Evolutionary conservation across 2,888 invertebrate species (phyloP).

Genomic region (Entomobrya multifasciata): DNA sequence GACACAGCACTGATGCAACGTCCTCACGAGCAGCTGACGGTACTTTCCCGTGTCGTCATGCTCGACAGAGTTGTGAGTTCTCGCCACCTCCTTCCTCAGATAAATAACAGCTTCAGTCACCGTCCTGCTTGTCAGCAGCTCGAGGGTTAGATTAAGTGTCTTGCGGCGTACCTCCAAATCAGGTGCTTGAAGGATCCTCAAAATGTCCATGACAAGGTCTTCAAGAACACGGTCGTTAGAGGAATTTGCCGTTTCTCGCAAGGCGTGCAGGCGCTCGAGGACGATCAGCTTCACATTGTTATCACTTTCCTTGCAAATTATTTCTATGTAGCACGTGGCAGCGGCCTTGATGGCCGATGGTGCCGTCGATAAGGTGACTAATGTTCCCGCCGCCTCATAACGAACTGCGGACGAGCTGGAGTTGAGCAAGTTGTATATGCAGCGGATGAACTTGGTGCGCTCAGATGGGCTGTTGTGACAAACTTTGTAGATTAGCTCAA

Average conservation of each 20-base stretch:
- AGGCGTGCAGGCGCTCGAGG: slow-evolving; percentile 93
- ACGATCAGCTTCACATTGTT: slow-evolving; percentile 99
- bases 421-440: slow-evolving; percentile 98
- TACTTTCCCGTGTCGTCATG: slow-evolving; percentile 98
- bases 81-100: slow-evolving; percentile 94
- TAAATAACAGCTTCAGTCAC: slow-evolving; percentile 97
- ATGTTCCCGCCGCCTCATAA: slow-evolving; percentile 99
- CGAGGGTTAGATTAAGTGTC: slow-evolving; percentile 91
- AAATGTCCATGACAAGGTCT: slow-evolving; percentile 98
- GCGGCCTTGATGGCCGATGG: slow-evolving; percentile 99
- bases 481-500: slow-evolving; percentile 99
- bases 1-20: slow-evolving; percentile 95
- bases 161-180: slow-evolving; percentile 97
- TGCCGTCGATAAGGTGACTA: slow-evolving; percentile 97
- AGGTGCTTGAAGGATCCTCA: slow-evolving; percentile 94
- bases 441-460: slow-evolving; percentile 97
- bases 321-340: slow-evolving; percentile 98
- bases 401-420: slow-evolving; percentile 97
- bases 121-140: slow-evolving; percentile 94
- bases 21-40: slow-evolving; percentile 95
- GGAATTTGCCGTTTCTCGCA: slow-evolving; percentile 91
- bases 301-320: slow-evolving; percentile 99
- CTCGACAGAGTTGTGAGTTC: slow-evolving; percentile 91
- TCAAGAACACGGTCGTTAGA: slow-evolving; percentile 91
- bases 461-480: slow-evolving; percentile 98